phyloP scores from a whole-genome alignment of 2,888 invertebrate genomes.

The Suillia variegata region DNA sequence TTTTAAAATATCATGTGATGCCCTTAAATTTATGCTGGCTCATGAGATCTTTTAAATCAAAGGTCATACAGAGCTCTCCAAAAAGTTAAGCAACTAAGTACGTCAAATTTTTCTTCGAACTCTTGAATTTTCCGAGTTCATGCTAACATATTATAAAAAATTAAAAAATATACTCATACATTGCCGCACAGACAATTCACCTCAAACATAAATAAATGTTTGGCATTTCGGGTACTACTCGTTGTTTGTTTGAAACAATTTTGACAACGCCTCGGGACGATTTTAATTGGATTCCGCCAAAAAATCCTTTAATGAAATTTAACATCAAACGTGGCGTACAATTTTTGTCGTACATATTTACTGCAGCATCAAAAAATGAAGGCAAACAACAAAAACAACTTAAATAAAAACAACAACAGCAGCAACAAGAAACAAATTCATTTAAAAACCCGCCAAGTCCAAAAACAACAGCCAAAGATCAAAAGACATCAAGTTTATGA shows the following conservation, averaged over 20 bases:
- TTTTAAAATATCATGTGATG: too few relatives aligned
- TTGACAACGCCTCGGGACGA: slow-evolving; percentile 49
- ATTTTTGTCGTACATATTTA: slow-evolving; percentile 53
- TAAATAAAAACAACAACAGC: background rate
- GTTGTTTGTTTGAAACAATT: too few relatives aligned
- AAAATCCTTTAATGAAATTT: slow-evolving; percentile 53
- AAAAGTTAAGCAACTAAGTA: too few relatives aligned
- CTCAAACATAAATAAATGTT: too few relatives aligned
- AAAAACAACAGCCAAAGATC: slow-evolving; percentile 40
- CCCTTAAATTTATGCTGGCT: too few relatives aligned
- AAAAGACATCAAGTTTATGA: slow-evolving; percentile 47
- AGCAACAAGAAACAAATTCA: slow-evolving; percentile 43
- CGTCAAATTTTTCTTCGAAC: too few relatives aligned
- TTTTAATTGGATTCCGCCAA: slow-evolving; percentile 56
- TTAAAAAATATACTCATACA: too few relatives aligned
- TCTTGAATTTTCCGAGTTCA: too few relatives aligned
- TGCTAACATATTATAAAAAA: too few relatives aligned
- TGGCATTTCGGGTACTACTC: slow-evolving; percentile 40
- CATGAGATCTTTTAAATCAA: too few relatives aligned
- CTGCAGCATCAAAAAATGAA: slow-evolving; percentile 18
- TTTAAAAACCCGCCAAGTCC: slow-evolving; percentile 57
- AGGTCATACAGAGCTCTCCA: too few relatives aligned
- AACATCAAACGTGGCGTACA: slow-evolving; percentile 50
- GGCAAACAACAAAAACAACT: background rate
- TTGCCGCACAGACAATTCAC: too few relatives aligned